Base-by-base conservation (phyloP, 1,140 invertebrate species). In the Drosophila mayri region DNA sequence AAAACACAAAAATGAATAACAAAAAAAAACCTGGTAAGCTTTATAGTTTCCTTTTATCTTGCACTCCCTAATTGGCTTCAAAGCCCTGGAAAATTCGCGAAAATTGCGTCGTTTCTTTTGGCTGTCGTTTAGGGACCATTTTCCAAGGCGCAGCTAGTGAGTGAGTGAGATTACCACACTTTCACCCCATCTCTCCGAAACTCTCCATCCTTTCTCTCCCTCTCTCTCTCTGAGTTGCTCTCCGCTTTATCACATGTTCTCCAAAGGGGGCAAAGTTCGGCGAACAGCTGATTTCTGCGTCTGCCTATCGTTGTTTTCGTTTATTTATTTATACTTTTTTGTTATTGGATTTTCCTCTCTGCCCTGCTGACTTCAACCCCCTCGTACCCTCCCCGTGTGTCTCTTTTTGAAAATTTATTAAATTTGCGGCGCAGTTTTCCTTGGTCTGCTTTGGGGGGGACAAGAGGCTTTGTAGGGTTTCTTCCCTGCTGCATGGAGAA, bases 391-490 rank as follows among this genome's bases (percentile, higher is more conserved):
- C 14, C 1, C 20, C 47, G 11, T 32, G 0, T n/a, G 11, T 12
- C 41, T 12, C 41, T 30, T 63, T 40, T 70, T 37, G 37, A 25
- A 62, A 78, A 61, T 78, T 37, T 68, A 77, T 73, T 49, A 77
- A 65, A 57, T 76, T 77, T 72, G 65, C 81, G 79, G 47, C 81
- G 81, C 76, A 84, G 52, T 72, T 80, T 76, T 85, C 68, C 58
- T 61, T 66, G 61, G 61, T 68, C 46, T 47, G 65, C 60, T 63
- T 67, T 63, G 18, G 25, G 30, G 43, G 20, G 14, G 22, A 6
- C 28, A 11, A 35, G 37, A 22, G 43, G 8, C 35, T 66, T 75
- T 85, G 37, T 85, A 77, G 63, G 81, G 81, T 75, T 85, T 85
- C 52, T 11, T 50, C 63, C 77, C 72, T 75, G 59, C 37, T 68